Base-by-base conservation (phyloP, 2,888 invertebrate genomes). In the Nomada flava region DNA sequence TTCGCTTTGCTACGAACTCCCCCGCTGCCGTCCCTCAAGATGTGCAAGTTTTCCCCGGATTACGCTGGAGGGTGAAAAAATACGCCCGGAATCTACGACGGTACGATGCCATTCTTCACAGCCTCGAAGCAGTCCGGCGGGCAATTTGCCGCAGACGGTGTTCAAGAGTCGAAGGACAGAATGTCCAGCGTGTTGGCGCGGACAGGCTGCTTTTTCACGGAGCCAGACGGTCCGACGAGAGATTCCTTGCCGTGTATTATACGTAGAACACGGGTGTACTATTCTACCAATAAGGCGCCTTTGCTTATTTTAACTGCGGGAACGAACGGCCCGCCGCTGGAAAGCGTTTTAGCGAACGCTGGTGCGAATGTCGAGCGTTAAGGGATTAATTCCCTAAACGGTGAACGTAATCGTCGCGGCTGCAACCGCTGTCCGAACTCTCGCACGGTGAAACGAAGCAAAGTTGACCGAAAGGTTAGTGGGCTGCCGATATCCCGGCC, bases 381-480 rank as follows among this genome's bases (percentile, higher is more conserved):
- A 5, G 47, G 44, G 68, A 80, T 80, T 73, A 82, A 80, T 80
- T 81, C 69, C 7, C 59, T 65, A 79, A 86, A 81, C 65, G n/a
- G 36, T 26, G 36, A 55, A 44, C 36, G 67, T 68, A 47, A 79
- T 42, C 50, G 60, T 11, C 26, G 59, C 65, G 71, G 55, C n/a
- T 23, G 29, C 53, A 15, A 23, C 20, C 53, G 11, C n/a, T 10
- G 63, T 29, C 36, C 57, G 59, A 85, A 85, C 83, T 87, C 79
- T 55, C 73, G 53, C 69, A 78, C 65, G 55, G 67, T 68, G 52
- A 50, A 70, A 86, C 78, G 47, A 47, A 18, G 77, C 70, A 55
- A 82, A 70, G 84, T 76, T 79, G 83, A 83, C 82, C 85, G 71
- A 87, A 81, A 85, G 86, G 86, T 88, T 83, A 88, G 82, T 64